A percentile compares a stretch with the other conserved stretches of the same genome.
phyloP scores from a whole-genome alignment of 2,888 invertebrate genomes.

The Drosophila cyrtoloma region DNA sequence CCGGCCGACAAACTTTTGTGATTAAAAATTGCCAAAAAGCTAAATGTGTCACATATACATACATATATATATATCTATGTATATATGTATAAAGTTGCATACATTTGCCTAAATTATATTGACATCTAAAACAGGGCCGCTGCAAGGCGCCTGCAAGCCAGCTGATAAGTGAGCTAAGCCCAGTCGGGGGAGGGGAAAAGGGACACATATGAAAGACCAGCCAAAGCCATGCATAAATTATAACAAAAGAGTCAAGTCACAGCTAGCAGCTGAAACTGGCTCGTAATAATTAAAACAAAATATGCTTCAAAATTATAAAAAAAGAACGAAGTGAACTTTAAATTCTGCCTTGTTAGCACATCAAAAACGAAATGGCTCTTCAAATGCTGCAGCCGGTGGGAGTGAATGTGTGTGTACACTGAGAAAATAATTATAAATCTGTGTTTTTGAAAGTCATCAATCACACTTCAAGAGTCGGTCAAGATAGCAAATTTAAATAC shows the following conservation, averaged over 20 bases:
- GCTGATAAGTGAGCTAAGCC: constrained; percentile 74
- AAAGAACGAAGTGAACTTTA: constrained; percentile 26
- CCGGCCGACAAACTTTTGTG: constrained; percentile 61
- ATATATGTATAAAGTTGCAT: constrained; percentile 59
- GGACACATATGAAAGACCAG: constrained; percentile 45
- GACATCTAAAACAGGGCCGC: constrained; percentile 55
- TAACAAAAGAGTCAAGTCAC: constrained; percentile 30
- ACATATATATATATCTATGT: neutral
- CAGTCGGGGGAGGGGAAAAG: neutral
- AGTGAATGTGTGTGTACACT: neutral
- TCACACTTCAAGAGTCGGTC: too few species aligned
- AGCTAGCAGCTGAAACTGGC: constrained; percentile 27
- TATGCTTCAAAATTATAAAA: constrained; percentile 28
- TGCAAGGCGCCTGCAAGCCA: constrained; percentile 72
- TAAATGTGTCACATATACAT: constrained; percentile 43
- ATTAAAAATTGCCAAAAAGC: constrained; percentile 74
- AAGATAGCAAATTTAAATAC: too few species aligned
- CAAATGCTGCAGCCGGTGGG: neutral
- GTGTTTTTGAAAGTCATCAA: neutral
- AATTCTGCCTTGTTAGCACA: constrained; percentile 41
- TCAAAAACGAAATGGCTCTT: constrained; percentile 26
- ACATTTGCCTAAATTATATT: constrained; percentile 79
- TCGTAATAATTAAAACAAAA: constrained; percentile 63
- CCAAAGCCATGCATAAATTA: constrained; percentile 75
- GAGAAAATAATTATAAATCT: neutral